phyloP scores from a whole-genome alignment of 2,797 vertebrate genomes.

The Melanotaenia nigrans region DNA sequence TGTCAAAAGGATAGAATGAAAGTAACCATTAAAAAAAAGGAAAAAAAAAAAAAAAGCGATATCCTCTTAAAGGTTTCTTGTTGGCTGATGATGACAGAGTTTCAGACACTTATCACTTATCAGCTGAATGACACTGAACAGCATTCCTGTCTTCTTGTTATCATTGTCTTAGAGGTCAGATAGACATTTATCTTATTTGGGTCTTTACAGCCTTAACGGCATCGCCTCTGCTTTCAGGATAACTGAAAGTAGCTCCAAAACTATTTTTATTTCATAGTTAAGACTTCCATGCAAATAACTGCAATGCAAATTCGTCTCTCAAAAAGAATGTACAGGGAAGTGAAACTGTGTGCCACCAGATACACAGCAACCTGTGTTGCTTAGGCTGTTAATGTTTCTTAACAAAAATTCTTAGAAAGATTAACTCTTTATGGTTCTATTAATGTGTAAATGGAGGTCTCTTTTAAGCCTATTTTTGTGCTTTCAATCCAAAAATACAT shows the following conservation, averaged over 20 bases:
- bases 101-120: constrained; percentile 9
- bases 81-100: neutral
- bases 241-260: neutral
- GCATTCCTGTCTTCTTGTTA: neutral
- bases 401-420: constrained; percentile 35
- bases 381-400: constrained; percentile 36
- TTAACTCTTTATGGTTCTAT: constrained; percentile 45
- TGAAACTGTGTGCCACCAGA: neutral
- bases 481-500: neutral
- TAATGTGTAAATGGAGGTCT: neutral
- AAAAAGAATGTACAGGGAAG: constrained; percentile 35
- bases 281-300: constrained; percentile 48
- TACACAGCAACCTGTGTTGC: constrained; percentile 4
- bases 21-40: neutral
- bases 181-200: constrained; percentile 45
- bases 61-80: neutral
- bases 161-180: constrained; percentile 41
- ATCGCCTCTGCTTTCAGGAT: neutral
- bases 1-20: neutral
- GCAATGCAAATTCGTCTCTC: constrained; percentile 54
- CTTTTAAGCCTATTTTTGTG: neutral
- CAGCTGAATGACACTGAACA: constrained; percentile 9
- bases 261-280: neutral
- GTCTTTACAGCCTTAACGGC: neutral
- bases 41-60: constrained; percentile 9